phyloP scores from a whole-genome alignment of 2,888 invertebrate genomes.

The Thysanoteuthis rhombus region DNA sequence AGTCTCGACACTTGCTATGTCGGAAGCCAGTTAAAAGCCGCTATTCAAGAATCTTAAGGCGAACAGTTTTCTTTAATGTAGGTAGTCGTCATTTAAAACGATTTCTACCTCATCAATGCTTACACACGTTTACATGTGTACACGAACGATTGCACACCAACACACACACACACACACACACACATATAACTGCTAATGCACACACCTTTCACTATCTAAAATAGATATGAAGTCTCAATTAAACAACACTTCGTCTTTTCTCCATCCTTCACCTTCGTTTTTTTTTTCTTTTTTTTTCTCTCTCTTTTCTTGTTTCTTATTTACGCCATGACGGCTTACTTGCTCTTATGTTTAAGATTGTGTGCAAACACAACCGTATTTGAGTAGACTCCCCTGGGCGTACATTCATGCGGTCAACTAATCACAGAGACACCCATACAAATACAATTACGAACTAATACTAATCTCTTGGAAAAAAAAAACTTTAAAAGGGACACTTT shows the following conservation, averaged over 20 bases:
- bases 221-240: neutral
- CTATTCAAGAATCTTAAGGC: neutral
- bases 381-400: neutral
- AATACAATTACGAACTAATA: neutral
- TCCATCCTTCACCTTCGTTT: neutral
- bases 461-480: neutral
- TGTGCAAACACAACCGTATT: neutral
- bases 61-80: constrained; percentile 12
- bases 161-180: neutral
- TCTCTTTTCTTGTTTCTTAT: neutral
- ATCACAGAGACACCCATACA: neutral
- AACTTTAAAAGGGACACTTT: too few relatives aligned
- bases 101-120: neutral
- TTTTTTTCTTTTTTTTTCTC: neutral
- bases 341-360: neutral
- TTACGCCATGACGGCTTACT: neutral
- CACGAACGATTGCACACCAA: neutral
- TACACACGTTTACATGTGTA: neutral
- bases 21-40: neutral
- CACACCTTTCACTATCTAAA: neutral
- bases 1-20: neutral
- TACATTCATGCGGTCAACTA: neutral
- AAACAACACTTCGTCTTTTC: neutral
- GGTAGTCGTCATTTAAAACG: neutral
- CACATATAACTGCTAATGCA: neutral